These are phyloP conservation scores for Vannuccia rotundouncinata DNA, from an alignment of 2,888 invertebrate species.

Conservation along the genomic window DNA sequence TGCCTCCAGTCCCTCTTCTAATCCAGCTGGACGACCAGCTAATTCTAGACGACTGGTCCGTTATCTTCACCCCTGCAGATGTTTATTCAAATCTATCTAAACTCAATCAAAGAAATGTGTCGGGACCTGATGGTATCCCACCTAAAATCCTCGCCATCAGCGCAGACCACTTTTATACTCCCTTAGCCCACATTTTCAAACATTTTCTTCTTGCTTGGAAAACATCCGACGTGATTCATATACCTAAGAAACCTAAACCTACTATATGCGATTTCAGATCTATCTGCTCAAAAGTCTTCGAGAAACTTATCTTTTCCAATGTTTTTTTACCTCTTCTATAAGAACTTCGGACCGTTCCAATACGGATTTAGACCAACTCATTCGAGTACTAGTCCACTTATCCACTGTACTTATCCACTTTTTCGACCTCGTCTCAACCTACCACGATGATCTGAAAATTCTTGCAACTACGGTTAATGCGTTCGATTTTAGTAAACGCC, in stretches of 20 bases:
- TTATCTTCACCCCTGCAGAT: slow-evolving; percentile 10
- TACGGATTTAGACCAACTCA: slow-evolving; percentile 9
- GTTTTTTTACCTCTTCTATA: not conserved
- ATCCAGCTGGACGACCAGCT: not conserved
- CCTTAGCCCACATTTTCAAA: not conserved
- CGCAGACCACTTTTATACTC: not conserved
- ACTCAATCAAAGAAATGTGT: slow-evolving; percentile 3
- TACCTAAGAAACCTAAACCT: slow-evolving; percentile 19
- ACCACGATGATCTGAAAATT: slow-evolving; percentile 16
- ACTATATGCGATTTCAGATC: slow-evolving; percentile 8
- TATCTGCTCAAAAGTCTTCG: slow-evolving; percentile 20
- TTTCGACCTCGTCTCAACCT: slow-evolving; percentile 10
- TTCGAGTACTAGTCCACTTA: slow-evolving; percentile 6
- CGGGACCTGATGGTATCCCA: slow-evolving; percentile 1
- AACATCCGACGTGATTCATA: not conserved
- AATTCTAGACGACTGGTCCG: slow-evolving; percentile 1
- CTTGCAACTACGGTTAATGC: slow-evolving; percentile 17
- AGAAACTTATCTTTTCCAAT: slow-evolving; percentile 11
- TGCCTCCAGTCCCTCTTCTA: not conserved
- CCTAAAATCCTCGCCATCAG: slow-evolving; percentile 12
- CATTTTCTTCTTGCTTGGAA: slow-evolving; percentile 4
- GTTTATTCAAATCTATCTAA: slow-evolving; percentile 17
- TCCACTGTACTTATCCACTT: not conserved
- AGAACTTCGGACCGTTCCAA: slow-evolving; percentile 16
- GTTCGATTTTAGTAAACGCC: slow-evolving; percentile 16